Evolutionary conservation across 2,888 invertebrate genomes (phyloP), one percentile per base, ranked within the genome.

Genomic region (Galerucella nymphaeae): DNA sequence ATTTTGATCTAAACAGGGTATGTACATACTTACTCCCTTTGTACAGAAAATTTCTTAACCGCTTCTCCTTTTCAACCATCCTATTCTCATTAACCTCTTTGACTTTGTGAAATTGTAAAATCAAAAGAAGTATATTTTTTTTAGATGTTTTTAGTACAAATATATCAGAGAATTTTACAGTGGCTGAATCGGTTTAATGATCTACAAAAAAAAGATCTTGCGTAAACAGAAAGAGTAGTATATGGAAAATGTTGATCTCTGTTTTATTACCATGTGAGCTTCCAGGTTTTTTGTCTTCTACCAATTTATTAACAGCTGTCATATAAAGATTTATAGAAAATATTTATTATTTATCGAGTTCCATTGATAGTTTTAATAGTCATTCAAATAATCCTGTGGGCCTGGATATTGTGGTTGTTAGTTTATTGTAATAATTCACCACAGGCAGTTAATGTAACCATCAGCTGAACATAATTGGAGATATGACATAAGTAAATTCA

Each of bases 61-160:
- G 48, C 30, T 38, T 5, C 30, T 38, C 8, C 30, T 38, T 38
- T 8, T 5, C 11, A 45, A 4, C 5, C 10, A 18, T 53, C 10
- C 18, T 20, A 18, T 62, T 62, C 38, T 42, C 61, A 42, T 62
- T 59, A 59, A 14, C 59, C 61, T 42, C 11, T 41, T 11, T 16
- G 61, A 42, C 41, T 62, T 62, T 42, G 42, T 42, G 38, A n/a
- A 59, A 59, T 59, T 38, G 30, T 59, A 38, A 14, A 59, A 59
- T 59, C 59, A 59, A 59, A 38, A 30, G n/a, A 62, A 18, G 30
- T 10, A 18, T n/a, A 16, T 41, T 42, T 41, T 18, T 13, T n/a
- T 18, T 2, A n/a, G n/a, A 1, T 38, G 18, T 62, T 62, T n/a
- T 61, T 11, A 9, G 42, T 11, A 42, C 42, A 45, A 42, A 62